Evolutionary conservation across 2,113 vertebrate genomes (phyloP).

Genomic region (Tricholaema leucomelas): DNA sequence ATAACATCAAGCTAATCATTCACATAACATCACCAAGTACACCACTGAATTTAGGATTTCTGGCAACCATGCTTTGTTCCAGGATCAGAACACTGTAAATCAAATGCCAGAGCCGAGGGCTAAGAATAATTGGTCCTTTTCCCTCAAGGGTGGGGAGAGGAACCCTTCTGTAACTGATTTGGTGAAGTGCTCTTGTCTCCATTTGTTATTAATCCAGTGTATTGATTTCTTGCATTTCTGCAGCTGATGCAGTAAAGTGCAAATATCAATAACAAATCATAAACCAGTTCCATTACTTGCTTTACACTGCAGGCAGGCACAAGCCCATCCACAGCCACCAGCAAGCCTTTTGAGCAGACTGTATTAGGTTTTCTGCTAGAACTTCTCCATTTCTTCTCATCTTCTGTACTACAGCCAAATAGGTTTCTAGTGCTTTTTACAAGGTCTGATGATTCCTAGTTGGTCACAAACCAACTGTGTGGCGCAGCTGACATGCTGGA

Average conservation of each 20-base stretch:
- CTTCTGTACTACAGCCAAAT: background rate
- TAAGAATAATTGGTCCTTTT: background rate
- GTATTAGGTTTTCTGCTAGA: background rate
- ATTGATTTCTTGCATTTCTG: background rate
- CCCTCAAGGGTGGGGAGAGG: background rate
- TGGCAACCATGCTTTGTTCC: background rate
- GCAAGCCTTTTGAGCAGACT: background rate
- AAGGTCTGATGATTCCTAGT: background rate
- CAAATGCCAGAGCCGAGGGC: background rate
- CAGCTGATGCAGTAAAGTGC: background rate
- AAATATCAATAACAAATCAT: background rate
- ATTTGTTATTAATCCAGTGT: background rate
- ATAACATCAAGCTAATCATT: background rate
- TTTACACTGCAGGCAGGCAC: background rate
- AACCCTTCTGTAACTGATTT: background rate
- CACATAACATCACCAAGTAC: background rate
- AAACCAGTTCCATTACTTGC: background rate
- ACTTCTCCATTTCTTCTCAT: background rate
- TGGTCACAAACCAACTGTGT: background rate
- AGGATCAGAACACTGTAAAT: background rate
- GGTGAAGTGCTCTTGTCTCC: background rate
- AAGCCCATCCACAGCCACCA: background rate
- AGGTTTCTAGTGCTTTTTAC: background rate
- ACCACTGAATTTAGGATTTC: background rate
- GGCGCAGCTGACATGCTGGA: no score